Base-by-base conservation (phyloP, 2,888 invertebrate genomes). In the Coleophora deauratella region DNA sequence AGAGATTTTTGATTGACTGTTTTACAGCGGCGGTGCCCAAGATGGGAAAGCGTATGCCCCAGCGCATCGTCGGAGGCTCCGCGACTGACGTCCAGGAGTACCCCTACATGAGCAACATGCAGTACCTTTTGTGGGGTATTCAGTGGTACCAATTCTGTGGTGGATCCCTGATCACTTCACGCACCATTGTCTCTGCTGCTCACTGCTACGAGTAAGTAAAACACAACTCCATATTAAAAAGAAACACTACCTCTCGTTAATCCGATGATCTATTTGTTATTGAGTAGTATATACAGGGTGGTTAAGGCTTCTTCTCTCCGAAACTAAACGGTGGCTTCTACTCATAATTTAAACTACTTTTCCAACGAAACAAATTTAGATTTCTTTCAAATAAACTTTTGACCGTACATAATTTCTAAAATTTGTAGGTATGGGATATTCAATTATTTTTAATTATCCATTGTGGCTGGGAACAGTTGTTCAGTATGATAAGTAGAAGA, bases 31-130 rank as follows among this genome's bases (percentile, higher is more conserved):
- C 9, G 8, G 21, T 21, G 3, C 34, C 34, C 9, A 9, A 9
- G 9, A 27, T 37, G 33, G 51, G 69, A 63, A 72, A 67, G 43
- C 3, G 21, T 21, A 21, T 21, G 21, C 6, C 3, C 6, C 21
- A 21, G 6, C 75, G 75, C 59, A 65, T 68, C 42, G 77, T 74
- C 33, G 74, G 76, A 36, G 73, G 41, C 6, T 1, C 3, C 6
- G 8, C n/a, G 21, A 37, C 37, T n/a, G 33, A 27, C 9, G 12
- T 42, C 1, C 27, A 28, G 13, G 10, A 31, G 10, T 41, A 40
- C 14, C 39, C 39, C 10, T 40, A 21, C 33, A 34, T 40, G 28
- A 15, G 33, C 13, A 40, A 33, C 35, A 34, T 40, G 28, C 39
- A 40, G 28, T 15, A 13, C 8, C 6, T 10, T 2, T 13, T 9